Conservation (phyloP, 2,888 invertebrate genomes). For the Brassicogethes aeneus region DNA sequence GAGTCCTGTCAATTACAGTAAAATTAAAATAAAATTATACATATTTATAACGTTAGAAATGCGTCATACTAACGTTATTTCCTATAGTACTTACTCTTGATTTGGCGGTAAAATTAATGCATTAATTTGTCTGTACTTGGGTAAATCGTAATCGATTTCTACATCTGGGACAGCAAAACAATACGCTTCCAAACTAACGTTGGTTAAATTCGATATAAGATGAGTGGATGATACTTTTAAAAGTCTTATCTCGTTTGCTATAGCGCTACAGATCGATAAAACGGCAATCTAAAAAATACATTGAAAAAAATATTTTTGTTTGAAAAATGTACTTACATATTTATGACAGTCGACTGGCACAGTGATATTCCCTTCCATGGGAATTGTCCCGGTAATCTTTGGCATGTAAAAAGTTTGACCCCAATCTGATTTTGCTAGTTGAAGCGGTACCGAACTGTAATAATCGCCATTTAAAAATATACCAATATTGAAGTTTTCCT, state of each 20-base stretch:
- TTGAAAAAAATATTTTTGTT: neutral
- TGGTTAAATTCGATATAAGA: conserved; percentile 52
- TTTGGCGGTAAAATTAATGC: conserved; percentile 34
- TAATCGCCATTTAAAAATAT: conserved; percentile 44
- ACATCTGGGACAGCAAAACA: conserved; percentile 42
- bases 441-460: conserved; percentile 45
- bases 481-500: conserved; percentile 51
- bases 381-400: conserved; percentile 51
- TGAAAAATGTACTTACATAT: conserved; percentile 36
- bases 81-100: neutral
- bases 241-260: conserved; percentile 57
- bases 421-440: conserved; percentile 51
- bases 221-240: conserved; percentile 55
- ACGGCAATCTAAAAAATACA: conserved; percentile 46
- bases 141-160: conserved; percentile 32
- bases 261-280: conserved; percentile 54
- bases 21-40: too few species aligned
- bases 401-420: conserved; percentile 54
- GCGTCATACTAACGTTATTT: too few species aligned
- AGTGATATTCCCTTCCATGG: conserved; percentile 48
- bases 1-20: too few species aligned
- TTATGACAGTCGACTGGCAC: conserved; percentile 43
- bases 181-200: conserved; percentile 46
- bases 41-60: too few species aligned
- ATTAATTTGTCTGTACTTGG: conserved; percentile 26